A percentile compares a stretch with the other conserved stretches of the same genome.
Conservation (phyloP, 2,888 invertebrate genomes). For the Neelides folsomi region DNA sequence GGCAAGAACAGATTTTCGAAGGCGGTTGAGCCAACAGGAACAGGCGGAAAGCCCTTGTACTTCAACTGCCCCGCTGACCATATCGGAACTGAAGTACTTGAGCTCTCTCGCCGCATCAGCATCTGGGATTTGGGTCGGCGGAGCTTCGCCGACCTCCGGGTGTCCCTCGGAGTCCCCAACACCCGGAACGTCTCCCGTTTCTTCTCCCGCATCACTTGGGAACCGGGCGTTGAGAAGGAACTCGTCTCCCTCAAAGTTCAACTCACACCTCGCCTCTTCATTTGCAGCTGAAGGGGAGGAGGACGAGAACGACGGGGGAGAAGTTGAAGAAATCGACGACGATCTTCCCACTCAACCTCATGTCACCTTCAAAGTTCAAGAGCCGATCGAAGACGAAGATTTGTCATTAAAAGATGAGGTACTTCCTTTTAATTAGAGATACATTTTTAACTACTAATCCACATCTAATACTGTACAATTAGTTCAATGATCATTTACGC, state of each 20-base stretch:
- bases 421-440: too few species aligned
- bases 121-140: constrained; percentile 17
- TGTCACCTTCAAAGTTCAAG: constrained; percentile 32
- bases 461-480: too few species aligned
- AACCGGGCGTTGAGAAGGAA: too few species aligned
- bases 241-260: not conserved
- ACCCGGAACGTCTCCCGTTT: constrained; percentile 14
- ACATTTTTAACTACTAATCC: too few species aligned
- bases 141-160: constrained; percentile 22
- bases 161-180: constrained; percentile 23
- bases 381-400: constrained; percentile 28
- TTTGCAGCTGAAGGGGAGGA: constrained; percentile 2
- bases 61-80: constrained; percentile 32
- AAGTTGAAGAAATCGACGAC: not conserved
- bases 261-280: constrained; percentile 1
- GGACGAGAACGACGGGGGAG: not conserved
- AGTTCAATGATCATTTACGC: too few species aligned
- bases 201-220: too few species aligned
- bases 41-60: constrained; percentile 34
- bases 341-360: constrained; percentile 26
- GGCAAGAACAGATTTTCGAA: constrained; percentile 19
- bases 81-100: constrained; percentile 33
- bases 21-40: constrained; percentile 32
- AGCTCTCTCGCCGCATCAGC: constrained; percentile 28
- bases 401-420: constrained; percentile 14